Evolutionary conservation across 2,888 invertebrate genomes (phyloP).

Genomic region (Lapara coniferarum): DNA sequence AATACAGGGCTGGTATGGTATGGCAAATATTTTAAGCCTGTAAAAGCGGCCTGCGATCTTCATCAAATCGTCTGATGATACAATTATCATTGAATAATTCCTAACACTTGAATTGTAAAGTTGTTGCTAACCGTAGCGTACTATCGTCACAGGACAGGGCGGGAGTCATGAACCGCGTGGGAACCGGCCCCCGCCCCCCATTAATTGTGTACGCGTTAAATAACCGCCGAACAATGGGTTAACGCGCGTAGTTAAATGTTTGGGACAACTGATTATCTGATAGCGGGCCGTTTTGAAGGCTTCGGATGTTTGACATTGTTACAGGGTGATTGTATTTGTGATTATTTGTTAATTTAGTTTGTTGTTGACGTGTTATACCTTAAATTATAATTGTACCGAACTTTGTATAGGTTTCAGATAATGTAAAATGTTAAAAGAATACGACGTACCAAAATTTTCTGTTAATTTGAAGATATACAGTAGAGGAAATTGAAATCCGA

Average conservation of each 20-base stretch:
- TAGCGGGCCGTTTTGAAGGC: neutral
- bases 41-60: too few relatives aligned
- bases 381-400: too few relatives aligned
- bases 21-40: too few relatives aligned
- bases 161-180: conserved; percentile 31
- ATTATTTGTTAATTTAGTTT: neutral
- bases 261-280: conserved; percentile 15
- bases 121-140: conserved; percentile 11
- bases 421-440: too few relatives aligned
- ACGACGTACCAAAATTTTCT: too few relatives aligned
- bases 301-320: neutral
- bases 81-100: neutral
- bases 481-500: too few relatives aligned
- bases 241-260: conserved; percentile 9
- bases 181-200: conserved; percentile 25
- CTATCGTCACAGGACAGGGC: conserved; percentile 24
- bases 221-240: conserved; percentile 8
- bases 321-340: neutral
- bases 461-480: too few relatives aligned
- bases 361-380: too few relatives aligned
- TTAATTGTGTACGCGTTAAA: conserved; percentile 31
- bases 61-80: too few relatives aligned
- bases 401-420: too few relatives aligned
- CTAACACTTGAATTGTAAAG: neutral
- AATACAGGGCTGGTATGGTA: too few relatives aligned